These are phyloP conservation scores for Diogma glabrata DNA, from an alignment of 2,888 invertebrate species.

Conservation along the genomic window DNA sequence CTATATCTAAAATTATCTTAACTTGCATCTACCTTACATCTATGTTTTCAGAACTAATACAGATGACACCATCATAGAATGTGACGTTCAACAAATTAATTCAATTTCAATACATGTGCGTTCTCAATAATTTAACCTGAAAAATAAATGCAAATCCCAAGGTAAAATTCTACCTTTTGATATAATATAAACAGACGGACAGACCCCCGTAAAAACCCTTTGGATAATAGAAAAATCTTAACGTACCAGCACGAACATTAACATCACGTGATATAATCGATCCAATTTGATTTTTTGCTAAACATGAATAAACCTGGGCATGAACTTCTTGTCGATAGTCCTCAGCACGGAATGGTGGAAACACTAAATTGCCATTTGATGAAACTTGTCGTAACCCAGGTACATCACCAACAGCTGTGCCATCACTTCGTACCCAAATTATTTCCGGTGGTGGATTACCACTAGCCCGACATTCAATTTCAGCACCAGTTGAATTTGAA, in stretches of 20 bases:
- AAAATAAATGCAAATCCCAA: no score
- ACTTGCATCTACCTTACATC: no score
- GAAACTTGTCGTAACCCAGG: slow-evolving; percentile 77
- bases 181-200: slow-evolving; percentile 3
- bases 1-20: no score
- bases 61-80: no score
- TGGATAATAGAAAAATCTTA: slow-evolving; percentile 9
- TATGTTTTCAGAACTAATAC: no score
- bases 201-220: no score
- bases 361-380: slow-evolving; percentile 85
- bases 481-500: slow-evolving; percentile 86
- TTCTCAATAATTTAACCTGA: no score
- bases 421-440: slow-evolving; percentile 86
- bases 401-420: slow-evolving; percentile 81
- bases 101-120: no score
- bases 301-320: slow-evolving; percentile 86
- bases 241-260: slow-evolving; percentile 87
- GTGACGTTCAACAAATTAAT: no score
- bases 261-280: slow-evolving; percentile 85
- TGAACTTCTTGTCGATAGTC: slow-evolving; percentile 90
- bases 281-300: slow-evolving; percentile 81
- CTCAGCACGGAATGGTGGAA: slow-evolving; percentile 88
- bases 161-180: no score
- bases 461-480: slow-evolving; percentile 83
- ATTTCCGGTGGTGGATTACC: slow-evolving; percentile 85